Conservation (phyloP, 2,113 vertebrate species). For the Cardinalis cardinalis region DNA sequence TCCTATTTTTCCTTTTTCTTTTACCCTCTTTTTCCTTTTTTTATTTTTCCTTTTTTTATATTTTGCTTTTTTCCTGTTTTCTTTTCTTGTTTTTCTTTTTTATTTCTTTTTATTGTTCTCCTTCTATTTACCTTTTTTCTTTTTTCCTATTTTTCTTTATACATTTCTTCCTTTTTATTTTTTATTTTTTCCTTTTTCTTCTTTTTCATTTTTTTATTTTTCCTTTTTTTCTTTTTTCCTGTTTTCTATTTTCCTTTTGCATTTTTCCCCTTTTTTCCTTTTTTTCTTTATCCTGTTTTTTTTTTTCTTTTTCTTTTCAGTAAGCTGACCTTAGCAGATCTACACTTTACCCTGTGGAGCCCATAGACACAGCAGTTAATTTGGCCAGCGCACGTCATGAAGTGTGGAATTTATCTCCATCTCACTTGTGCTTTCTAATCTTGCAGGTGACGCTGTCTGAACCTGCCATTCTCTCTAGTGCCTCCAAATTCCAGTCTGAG, state of each 20-base stretch:
- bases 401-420: background rate
- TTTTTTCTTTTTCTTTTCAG: background rate
- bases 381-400: rapidly evolving
- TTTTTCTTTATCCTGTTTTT: background rate
- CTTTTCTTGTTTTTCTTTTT: background rate
- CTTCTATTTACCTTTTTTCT: background rate
- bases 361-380: background rate
- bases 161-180: background rate
- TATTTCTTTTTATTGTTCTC: background rate
- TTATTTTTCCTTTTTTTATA: too few relatives aligned
- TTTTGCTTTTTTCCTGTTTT: too few relatives aligned
- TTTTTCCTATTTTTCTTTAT: background rate
- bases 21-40: rapidly evolving
- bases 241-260: background rate
- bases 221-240: background rate
- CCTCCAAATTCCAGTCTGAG: conserved; percentile 85
- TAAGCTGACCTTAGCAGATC: background rate
- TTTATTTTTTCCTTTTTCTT: background rate
- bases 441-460: conserved; percentile 85
- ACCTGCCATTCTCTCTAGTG: conserved; percentile 65
- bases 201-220: background rate
- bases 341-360: background rate
- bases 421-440: background rate
- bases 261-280: background rate
- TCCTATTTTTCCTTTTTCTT: rapidly evolving